A percentile compares a stretch with the other conserved stretches of the same genome.
Conservation (phyloP, 1,140 invertebrate genomes). For the Hestina assimilis region DNA sequence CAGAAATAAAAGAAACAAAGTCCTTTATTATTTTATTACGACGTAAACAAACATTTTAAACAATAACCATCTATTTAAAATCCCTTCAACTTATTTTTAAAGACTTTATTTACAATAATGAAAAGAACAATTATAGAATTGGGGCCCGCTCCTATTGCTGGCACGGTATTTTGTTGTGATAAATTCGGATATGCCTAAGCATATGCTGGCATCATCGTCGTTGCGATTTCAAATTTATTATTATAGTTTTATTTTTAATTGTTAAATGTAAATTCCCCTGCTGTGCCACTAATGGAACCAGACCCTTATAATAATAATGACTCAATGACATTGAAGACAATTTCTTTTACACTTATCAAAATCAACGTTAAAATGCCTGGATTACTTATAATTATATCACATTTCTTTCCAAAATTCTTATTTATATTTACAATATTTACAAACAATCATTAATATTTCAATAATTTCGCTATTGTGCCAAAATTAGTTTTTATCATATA, state of each 20-base stretch:
- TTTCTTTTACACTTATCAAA: conserved; percentile 8
- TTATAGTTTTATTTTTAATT: no score
- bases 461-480: background rate
- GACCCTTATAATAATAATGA: no score
- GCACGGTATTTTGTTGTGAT: no score
- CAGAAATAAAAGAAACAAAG: conserved; percentile 3
- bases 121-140: no score
- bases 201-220: no score
- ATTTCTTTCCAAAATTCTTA: conserved; percentile 55
- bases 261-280: no score
- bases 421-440: conserved; percentile 43
- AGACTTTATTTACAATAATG: conserved; percentile 24
- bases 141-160: no score
- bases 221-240: no score
- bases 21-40: conserved; percentile 29
- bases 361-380: conserved; percentile 12
- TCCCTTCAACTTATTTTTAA: conserved; percentile 23
- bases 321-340: background rate
- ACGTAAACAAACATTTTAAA: conserved; percentile 22
- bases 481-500: no score
- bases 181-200: no score
- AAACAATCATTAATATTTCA: conserved; percentile 2
- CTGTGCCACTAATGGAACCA: no score
- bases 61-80: conserved; percentile 29
- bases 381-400: conserved; percentile 60